Conservation (phyloP, 30 jellyfish, hydroid and myxozoan genomes). For the Euphysa ruthae region DNA sequence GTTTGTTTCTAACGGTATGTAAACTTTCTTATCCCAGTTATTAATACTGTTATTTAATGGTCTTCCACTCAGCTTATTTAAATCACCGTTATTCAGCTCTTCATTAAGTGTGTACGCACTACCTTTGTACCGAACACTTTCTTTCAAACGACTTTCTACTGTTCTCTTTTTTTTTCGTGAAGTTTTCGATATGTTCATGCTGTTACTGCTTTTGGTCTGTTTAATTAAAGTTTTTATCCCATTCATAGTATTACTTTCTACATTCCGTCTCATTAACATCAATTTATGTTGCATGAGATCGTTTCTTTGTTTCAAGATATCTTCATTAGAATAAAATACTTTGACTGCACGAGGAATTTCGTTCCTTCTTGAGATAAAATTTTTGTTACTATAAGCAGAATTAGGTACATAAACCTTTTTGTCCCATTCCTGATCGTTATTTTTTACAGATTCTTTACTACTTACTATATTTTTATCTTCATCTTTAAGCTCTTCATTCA, state of each 20-base stretch:
- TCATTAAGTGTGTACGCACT: slow-evolving; percentile 25
- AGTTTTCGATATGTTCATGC: too few species aligned
- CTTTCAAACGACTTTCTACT: too few species aligned
- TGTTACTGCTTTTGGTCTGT: background rate
- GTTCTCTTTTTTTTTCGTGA: too few species aligned
- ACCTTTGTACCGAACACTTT: slow-evolving; percentile 15
- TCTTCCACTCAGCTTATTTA: background rate
- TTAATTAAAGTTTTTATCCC: background rate
- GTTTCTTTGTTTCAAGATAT: background rate
- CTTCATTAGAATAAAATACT: background rate
- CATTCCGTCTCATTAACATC: background rate
- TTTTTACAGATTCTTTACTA: background rate
- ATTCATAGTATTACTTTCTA: too few species aligned
- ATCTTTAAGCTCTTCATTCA: slow-evolving; percentile 7
- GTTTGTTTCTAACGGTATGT: too few species aligned
- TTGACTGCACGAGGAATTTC: background rate
- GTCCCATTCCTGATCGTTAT: background rate
- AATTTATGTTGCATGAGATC: background rate
- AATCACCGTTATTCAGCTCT: slow-evolving; percentile 8
- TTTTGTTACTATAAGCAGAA: background rate
- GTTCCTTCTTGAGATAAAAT: background rate
- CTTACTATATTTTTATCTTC: background rate
- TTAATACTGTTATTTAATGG: background rate
- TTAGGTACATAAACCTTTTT: background rate
- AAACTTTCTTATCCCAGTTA: background rate